Conservation (phyloP, 2,888 invertebrate species). For the Drosophila atripex region DNA sequence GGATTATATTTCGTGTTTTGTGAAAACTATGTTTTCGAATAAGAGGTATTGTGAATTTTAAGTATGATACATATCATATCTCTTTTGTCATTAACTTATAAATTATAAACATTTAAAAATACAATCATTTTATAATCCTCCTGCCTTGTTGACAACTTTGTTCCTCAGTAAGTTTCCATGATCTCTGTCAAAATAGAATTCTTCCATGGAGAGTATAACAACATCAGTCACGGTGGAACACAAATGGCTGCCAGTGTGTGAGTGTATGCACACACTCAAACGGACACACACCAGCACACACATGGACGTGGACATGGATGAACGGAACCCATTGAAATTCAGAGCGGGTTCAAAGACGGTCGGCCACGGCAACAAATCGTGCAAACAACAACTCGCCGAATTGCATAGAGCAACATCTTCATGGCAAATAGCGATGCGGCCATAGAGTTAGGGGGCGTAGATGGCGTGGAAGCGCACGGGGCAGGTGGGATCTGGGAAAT, state of each 20-base stretch:
- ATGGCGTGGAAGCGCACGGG: neutral
- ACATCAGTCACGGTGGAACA: constrained; percentile 67
- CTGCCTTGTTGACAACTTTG: neutral
- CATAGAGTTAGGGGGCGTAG: neutral
- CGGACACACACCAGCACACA: neutral
- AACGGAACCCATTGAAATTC: constrained; percentile 67
- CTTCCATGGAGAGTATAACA: constrained; percentile 37
- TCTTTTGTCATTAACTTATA: no score
- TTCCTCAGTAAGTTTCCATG: constrained; percentile 1
- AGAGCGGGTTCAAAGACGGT: constrained; percentile 57
- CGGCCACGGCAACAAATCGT: constrained; percentile 76
- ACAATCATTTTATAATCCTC: no score
- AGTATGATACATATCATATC: no score
- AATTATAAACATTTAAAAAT: no score
- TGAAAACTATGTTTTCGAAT: no score
- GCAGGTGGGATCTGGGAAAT: constrained; percentile 4
- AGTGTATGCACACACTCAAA: constrained; percentile 15
- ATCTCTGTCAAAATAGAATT: constrained; percentile 30
- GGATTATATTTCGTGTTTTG: neutral
- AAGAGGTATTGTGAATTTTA: no score
- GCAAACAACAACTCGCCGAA: constrained; percentile 71
- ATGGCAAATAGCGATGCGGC: constrained; percentile 10
- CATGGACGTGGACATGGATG: constrained; percentile 27
- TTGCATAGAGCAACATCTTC: constrained; percentile 59
- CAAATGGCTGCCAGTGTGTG: constrained; percentile 46